Conservation (phyloP, 1,140 invertebrate species). For the Melipona quadrifasciata region DNA sequence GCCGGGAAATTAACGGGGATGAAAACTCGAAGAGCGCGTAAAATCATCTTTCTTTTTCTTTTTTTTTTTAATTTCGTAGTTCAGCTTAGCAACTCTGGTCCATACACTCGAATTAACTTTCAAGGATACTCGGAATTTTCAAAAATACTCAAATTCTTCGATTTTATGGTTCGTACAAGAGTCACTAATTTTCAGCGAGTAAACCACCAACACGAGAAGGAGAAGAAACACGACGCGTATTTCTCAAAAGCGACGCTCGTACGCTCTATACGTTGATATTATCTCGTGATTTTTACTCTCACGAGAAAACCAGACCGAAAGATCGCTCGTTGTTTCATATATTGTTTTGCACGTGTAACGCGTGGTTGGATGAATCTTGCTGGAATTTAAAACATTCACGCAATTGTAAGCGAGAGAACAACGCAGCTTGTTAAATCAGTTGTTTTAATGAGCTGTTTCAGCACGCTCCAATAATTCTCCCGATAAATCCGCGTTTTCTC, state of each 20-base stretch:
- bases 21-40: not conserved
- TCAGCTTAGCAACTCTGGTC: too few relatives aligned
- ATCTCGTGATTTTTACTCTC: not conserved
- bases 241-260: not conserved
- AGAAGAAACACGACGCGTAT: not conserved
- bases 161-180: too few relatives aligned
- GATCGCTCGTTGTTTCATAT: not conserved
- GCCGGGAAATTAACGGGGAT: not conserved
- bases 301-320: not conserved
- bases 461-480: not conserved
- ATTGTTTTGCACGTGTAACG: not conserved
- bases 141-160: not conserved
- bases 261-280: not conserved
- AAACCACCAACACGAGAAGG: not conserved
- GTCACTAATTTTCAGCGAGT: not conserved
- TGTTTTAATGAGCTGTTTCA: constrained; percentile 8
- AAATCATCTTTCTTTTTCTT: not conserved
- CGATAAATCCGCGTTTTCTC: too few relatives aligned
- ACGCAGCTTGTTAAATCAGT: not conserved
- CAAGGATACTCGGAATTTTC: not conserved
- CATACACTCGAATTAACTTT: too few relatives aligned
- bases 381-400: not conserved
- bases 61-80: too few relatives aligned
- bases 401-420: not conserved
- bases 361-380: not conserved